phyloP scores from a whole-genome alignment of 2,797 vertebrate genomes.

The Leptoclinus maculatus region DNA sequence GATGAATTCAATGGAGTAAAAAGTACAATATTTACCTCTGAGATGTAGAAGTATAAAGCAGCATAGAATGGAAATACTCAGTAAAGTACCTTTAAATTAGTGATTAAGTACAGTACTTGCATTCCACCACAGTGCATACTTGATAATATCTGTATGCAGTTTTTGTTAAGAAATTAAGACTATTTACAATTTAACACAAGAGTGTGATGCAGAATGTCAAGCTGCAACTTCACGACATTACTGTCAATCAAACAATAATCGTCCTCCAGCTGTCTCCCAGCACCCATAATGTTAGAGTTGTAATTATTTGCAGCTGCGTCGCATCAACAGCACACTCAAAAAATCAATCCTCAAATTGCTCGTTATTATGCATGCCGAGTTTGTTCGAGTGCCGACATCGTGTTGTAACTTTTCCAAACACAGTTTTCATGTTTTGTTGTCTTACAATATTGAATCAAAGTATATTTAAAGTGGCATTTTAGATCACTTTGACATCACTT shows the following conservation, averaged over 20 bases:
- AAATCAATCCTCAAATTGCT: background rate
- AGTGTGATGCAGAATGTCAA: background rate
- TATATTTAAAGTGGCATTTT: background rate
- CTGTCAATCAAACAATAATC: background rate
- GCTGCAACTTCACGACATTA: no score
- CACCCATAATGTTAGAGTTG: background rate
- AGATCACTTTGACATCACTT: background rate
- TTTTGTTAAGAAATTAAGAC: background rate
- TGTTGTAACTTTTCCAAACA: background rate
- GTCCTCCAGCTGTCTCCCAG: constrained; percentile 1
- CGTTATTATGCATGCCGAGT: background rate
- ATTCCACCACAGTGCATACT: no score
- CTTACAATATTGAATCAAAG: background rate
- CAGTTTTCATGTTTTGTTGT: background rate
- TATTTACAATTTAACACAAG: background rate
- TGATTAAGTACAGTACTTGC: no score
- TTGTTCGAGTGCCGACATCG: background rate
- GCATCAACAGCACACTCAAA: background rate
- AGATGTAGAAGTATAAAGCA: no score
- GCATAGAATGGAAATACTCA: no score
- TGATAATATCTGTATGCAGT: background rate
- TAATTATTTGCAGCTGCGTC: constrained; percentile 18
- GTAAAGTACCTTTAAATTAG: no score
- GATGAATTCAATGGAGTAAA: no score
- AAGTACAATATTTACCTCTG: no score